Base-by-base conservation (phyloP, 2,797 vertebrate genomes). In the Crypturellus tataupa region DNA sequence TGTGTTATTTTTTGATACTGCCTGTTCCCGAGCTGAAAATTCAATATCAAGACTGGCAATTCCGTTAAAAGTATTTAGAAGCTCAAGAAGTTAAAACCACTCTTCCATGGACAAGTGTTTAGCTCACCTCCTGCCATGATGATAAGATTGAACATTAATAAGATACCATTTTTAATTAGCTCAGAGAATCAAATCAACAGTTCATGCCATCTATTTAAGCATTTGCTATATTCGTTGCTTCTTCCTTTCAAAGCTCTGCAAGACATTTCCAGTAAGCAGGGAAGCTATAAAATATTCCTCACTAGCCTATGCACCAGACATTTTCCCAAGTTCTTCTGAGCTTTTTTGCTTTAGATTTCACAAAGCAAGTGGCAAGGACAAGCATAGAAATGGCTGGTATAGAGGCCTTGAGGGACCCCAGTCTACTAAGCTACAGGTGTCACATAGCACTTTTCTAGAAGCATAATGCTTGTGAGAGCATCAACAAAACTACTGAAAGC, bases 341-440 rank as follows among this genome's bases (percentile, higher is more conserved):
- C 9, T 69, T 20, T 4, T 5, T 55, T 63, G 4, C 4, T 51
- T 29, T 40, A 19, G 14, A 59, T 80, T 35, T 75, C 47, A 68
- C 10, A 6, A 23, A 80, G 14, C 20, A 29, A 49, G 31, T 49
- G 40, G 31, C 12, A 86, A 67, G 85, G 75, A 68, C 12, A 25
- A 0, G 0, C 10, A 47, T 1, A 73, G 64, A 42, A 9, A 42
- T 11, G 7, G 11, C 15, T 63, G 29, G 33, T 31, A 29, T 21
- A 15, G 33, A 69, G 60, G 20, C 17, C 33, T 83, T 67, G 2
- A 1, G n/a, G 84, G 46, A 49, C 11, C 31, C 16, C 46, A 14
- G 19, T 21, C 39, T 46, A 73, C 29, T 27, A 70, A 40, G 24
- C 6, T 58, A 21, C n/a, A 46, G 17, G 19, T 33, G 37, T 42